Base-by-base conservation (phyloP, 2,888 invertebrate species). In the Mythimna lalbum region DNA sequence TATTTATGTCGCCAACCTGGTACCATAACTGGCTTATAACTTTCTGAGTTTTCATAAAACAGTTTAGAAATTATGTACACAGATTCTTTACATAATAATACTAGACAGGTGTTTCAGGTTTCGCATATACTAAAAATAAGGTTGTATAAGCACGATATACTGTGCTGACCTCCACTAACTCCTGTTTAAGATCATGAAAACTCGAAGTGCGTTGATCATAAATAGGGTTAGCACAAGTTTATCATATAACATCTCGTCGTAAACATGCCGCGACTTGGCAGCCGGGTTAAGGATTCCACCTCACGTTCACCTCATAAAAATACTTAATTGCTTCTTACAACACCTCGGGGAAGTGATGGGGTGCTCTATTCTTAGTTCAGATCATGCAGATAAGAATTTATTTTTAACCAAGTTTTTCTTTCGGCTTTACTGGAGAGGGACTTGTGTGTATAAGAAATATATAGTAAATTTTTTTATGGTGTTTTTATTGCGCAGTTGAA, bases 231-330 rank as follows among this genome's bases (percentile, higher is more conserved):
- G 63, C n/a, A 61, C 61, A 59, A 80, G 80, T 80, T 75, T 75
- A 75, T 80, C 74, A 80, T 75, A 75, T 80, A 73, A 80, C 74
- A 80, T 80, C 79, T 63, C 27, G 17, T 53, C 59, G 39, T 75
- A 75, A 75, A 75, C 74, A 75, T 63, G 80, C 59, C 64, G 49
- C 59, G 80, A 63, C 39, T 80, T 76, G 60, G 78, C 63, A 63
- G 81, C 59, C 47, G 70, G 77, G 81, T 69, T 77, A 77, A 77
- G 53, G 70, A 69, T 77, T 63, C 60, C 36, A 60, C 78, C 77
- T 69, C 78, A 81, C 81, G 76, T 77, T 81, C 77, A 69, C 81
- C 81, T 81, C 81, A 69, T 77, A 77, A 77, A 77, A 77, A 81
- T 63, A 60, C 56, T 69, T 77, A 77, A 77, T 77, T 77, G 78